Evolutionary conservation across 2,797 vertebrate species (phyloP), one percentile per base, ranked within the genome.

Genomic region (Malurus leucopterus): DNA sequence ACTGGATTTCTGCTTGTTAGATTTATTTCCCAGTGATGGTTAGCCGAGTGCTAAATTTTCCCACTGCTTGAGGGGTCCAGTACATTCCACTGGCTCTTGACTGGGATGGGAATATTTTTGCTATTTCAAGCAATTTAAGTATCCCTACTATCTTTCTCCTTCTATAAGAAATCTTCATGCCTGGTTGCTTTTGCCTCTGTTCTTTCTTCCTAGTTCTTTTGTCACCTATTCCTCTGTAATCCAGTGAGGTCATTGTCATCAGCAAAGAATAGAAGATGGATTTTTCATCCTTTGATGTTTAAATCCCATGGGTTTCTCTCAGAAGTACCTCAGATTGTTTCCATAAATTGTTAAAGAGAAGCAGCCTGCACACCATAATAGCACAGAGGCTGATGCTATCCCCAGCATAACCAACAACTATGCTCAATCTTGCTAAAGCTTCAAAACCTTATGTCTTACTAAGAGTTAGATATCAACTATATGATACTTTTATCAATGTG

Each of bases 61-160:
- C 23, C 32, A 36, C 30, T 82, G 71, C 83, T 79, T 76, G 53
- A 91, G 75, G 49, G 38, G 46, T 76, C 54, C 63, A 50, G 53
- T 68, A 88, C 77, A 79, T 91, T 91, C 74, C 88, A 84, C 49
- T 46, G 59, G 49, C 63, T 93, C 46, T 81, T 78, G 53, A 74
- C 69, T 84, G 67, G 16, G 46, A 76, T 27, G 18, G 20, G 49
- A 89, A 84, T 76, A 58, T 68, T 43, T 93, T 71, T 87, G 62
- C 72, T 85, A 17, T 83, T 91, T 85, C 62, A 57, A n/a, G 20
- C 4, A 34, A 27, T 58, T 68, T 58, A 73, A 83, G 9, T 44
- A 47, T 51, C 29, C 18, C 21, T 76, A 11, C 10, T 26, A 4
- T 23, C 53, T 64, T 53, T 59, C 13, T 62, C 12, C 27, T 67